Base-by-base conservation (phyloP, 2,113 vertebrate genomes). In the Amblyornis subalaris region DNA sequence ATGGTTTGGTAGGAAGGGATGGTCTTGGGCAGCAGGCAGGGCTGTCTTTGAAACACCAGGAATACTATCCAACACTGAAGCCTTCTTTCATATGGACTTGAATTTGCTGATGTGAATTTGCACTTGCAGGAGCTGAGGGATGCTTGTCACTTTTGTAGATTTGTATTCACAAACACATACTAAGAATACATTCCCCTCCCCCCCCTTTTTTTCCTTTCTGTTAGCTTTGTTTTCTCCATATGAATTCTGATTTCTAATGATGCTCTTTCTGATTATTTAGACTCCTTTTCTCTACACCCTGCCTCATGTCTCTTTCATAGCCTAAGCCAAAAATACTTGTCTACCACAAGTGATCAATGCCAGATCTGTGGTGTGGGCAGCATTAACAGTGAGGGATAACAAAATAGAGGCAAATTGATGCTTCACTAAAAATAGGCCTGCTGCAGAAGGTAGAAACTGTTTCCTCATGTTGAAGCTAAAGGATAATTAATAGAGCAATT, bases 401-500 rank as follows among this genome's bases (percentile, higher is more conserved):
- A 90, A 91, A 94, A 85, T 36, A 83, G 69, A 92, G 54, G 75
- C 89, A 83, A 96, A 89, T 71, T 67, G 81, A 79, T 90, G 85
- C 82, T 93, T 82, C 64, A 28, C 95, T 96, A 96, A 96, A 97
- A 96, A 95, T 94, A 97, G 93, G 71, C 77, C 33, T 83, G 74
- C 86, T 87, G 65, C 92, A 96, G 91, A 95, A 96, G 88, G 94
- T 94, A 88, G 85, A 95, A 97, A 95, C 85, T 96, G 61, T 18
- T 96, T 97, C 95, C 96, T 97, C 61, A 94, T 95, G 96, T 95
- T 12, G 8, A 82, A 95, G 75, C 67, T 91, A 24, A 91, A 91
- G 54, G 47, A 70, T 90, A 94, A 97, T 96, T 96, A 96, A 96
- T 94, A 91, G 91, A 96, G 88, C 89, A 97, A 95, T 97, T 96